phyloP scores from a whole-genome alignment of 2,888 invertebrate species.

The Troides oblongomaculatus region DNA sequence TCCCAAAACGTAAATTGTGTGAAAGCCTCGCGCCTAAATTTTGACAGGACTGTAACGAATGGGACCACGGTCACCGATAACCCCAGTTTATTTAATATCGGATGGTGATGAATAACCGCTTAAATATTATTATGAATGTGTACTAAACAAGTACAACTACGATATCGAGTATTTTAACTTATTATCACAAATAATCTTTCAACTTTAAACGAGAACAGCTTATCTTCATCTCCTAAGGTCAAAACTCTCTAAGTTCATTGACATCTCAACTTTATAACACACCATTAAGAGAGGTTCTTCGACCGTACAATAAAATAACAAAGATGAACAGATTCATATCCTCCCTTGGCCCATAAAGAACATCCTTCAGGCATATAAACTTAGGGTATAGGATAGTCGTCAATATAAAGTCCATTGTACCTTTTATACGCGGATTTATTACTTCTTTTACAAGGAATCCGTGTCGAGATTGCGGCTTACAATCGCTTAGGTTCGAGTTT shows the following conservation, averaged over 20 bases:
- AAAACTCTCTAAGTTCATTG: neutral
- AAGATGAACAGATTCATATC: slow-evolving; percentile 4
- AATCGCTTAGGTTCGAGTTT: neutral
- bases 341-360: slow-evolving; percentile 1
- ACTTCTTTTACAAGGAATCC: neutral
- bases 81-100: slow-evolving; percentile 11
- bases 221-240: neutral
- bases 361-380: slow-evolving; percentile 3
- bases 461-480: neutral
- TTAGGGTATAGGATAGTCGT: slow-evolving; percentile 4
- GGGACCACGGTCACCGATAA: slow-evolving; percentile 9
- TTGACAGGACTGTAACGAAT: slow-evolving; percentile 18
- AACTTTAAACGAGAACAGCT: neutral
- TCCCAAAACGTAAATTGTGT: slow-evolving; percentile 14
- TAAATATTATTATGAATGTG: neutral
- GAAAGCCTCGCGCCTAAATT: slow-evolving; percentile 7
- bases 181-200: neutral
- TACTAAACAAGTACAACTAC: neutral
- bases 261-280: neutral
- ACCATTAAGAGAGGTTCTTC: neutral
- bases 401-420: slow-evolving; percentile 3
- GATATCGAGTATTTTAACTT: neutral
- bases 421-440: slow-evolving; percentile 4
- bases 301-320: slow-evolving; percentile 6
- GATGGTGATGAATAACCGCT: neutral